These are phyloP conservation scores for Elachura formosa DNA, from an alignment of 2,113 vertebrate species.

Conservation along the genomic window DNA sequence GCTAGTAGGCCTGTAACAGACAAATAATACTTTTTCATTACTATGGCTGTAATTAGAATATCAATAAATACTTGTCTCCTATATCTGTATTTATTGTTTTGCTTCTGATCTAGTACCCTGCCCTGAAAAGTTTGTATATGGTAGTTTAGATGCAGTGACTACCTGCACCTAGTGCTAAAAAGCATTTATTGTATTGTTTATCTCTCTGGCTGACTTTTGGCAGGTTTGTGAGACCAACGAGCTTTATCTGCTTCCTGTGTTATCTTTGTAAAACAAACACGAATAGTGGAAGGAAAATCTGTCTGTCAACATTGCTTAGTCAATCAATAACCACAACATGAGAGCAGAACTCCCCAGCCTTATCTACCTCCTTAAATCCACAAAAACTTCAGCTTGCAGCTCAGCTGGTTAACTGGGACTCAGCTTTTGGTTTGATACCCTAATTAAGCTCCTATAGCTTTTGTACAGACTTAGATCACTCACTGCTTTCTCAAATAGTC, in stretches of 20 bases:
- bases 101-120: background rate
- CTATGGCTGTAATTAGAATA: background rate
- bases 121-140: background rate
- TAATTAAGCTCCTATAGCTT: background rate
- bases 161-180: background rate
- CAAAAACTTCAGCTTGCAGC: background rate
- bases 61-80: background rate
- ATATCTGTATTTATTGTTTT: background rate
- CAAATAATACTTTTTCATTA: background rate
- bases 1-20: background rate
- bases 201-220: background rate
- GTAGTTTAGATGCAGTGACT: background rate
- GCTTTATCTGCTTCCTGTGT: background rate
- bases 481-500: background rate
- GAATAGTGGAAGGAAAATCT: background rate
- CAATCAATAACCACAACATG: background rate
- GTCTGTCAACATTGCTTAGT: background rate
- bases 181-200: background rate
- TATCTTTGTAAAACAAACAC: background rate
- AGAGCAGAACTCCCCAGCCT: background rate
- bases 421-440: background rate
- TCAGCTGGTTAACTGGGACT: background rate
- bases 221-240: background rate
- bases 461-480: background rate
- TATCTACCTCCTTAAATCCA: background rate